A percentile compares a stretch with the other conserved stretches of the same genome.
phyloP scores from a whole-genome alignment of 2,797 vertebrate genomes.

The Limnodromus scolopaceus region DNA sequence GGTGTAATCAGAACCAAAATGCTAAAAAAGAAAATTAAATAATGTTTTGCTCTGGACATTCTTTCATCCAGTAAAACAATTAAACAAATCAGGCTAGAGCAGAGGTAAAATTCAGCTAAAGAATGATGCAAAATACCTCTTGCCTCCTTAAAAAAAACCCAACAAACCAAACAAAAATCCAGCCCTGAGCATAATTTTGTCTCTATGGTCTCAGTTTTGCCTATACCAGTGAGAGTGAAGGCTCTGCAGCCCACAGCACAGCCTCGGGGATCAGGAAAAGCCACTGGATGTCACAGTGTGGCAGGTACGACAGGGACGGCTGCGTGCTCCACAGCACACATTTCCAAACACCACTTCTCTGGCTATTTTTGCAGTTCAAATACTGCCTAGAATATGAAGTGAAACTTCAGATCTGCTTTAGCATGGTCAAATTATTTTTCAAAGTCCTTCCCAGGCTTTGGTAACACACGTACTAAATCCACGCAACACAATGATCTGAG shows the following conservation, averaged over 20 bases:
- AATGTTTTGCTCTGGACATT: not conserved
- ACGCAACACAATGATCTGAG: not conserved
- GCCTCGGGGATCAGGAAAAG: not conserved
- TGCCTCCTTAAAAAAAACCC: not conserved
- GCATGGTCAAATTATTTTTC: not conserved
- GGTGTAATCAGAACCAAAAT: not conserved
- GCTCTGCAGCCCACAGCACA: not conserved
- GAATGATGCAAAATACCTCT: not conserved
- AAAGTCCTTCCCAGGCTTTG: not conserved
- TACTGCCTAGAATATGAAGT: not conserved
- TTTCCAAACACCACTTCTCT: not conserved
- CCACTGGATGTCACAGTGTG: not conserved
- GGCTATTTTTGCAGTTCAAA: not conserved
- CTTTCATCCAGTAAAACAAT: not conserved
- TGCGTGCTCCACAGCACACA: accelerated
- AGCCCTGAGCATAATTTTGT: not conserved
- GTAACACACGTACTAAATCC: not conserved
- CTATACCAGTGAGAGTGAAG: too few species aligned
- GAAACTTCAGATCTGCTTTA: not conserved
- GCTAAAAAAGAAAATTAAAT: not conserved
- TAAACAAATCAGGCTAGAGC: not conserved
- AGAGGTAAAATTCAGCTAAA: not conserved
- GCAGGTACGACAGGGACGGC: accelerated
- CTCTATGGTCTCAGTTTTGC: not conserved
- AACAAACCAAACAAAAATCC: not conserved